Percentiles rank a stretch among this genome's conserved stretches.
Evolutionary conservation across 1,140 invertebrate species (phyloP).

Genomic region (Spodoptera frugiperda): DNA sequence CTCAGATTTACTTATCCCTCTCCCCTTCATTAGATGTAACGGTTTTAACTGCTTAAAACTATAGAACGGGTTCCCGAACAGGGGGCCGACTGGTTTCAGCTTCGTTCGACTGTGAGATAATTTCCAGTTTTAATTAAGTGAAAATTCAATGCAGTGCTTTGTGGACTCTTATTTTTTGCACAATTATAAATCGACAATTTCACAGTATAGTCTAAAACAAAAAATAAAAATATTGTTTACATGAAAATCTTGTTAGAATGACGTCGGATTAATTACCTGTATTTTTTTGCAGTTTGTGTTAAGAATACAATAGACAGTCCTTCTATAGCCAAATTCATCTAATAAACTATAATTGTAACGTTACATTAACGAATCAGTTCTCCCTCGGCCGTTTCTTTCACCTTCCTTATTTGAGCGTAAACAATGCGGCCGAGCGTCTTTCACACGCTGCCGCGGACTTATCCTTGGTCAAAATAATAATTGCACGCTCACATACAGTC

Average conservation of each 20-base stretch:
- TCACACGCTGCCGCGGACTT: constrained; percentile 83
- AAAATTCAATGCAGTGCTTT: constrained; percentile 43
- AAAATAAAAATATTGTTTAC: background rate
- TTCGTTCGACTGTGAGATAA: constrained; percentile 76
- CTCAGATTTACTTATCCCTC: constrained; percentile 77
- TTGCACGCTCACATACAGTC: constrained; percentile 72
- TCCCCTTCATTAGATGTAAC: constrained; percentile 86
- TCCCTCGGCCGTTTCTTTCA: constrained; percentile 75
- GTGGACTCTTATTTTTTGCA: background rate
- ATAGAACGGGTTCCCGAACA: constrained; percentile 80
- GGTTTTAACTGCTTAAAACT: constrained; percentile 85
- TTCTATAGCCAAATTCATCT: constrained; percentile 56
- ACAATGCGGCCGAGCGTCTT: constrained; percentile 82
- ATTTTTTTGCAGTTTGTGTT: constrained; percentile 40
- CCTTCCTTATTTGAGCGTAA: constrained; percentile 84
- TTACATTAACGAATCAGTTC: constrained; percentile 72
- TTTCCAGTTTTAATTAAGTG: constrained; percentile 78
- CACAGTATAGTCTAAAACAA: background rate
- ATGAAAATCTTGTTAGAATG: constrained; percentile 2
- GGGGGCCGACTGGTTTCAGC: constrained; percentile 76
- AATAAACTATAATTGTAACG: constrained; percentile 73
- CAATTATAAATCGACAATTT: background rate
- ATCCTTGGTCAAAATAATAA: constrained; percentile 86
- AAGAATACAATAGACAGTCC: constrained; percentile 46
- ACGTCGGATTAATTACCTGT: constrained; percentile 2